These are phyloP conservation scores for Netelia melanura DNA, from an alignment of 2,888 invertebrate species.

Conservation along the genomic window DNA sequence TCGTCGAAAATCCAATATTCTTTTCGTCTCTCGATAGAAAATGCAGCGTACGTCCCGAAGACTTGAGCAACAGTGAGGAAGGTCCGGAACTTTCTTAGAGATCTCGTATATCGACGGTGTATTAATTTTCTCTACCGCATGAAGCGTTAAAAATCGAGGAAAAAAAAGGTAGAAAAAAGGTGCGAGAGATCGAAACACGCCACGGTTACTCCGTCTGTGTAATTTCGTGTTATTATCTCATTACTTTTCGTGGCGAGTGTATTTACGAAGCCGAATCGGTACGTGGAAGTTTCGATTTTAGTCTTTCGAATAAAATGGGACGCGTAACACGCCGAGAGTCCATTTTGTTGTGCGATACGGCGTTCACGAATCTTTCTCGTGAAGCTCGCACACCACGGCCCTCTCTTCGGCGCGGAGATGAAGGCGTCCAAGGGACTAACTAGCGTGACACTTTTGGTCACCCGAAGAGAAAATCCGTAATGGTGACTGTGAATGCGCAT, in stretches of 20 bases:
- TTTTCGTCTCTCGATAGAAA: not conserved
- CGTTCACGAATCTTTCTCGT: not conserved
- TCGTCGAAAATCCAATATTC: not conserved
- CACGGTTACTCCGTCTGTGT: slow-evolving; percentile 77
- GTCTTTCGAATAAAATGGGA: slow-evolving; percentile 27
- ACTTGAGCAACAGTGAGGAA: not conserved
- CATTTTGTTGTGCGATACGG: not conserved
- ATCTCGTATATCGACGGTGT: not conserved
- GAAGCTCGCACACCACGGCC: slow-evolving; percentile 50
- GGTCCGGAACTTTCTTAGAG: not conserved
- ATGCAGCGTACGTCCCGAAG: not conserved
- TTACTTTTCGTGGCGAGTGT: slow-evolving; percentile 69
- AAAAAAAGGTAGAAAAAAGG: slow-evolving; percentile 39
- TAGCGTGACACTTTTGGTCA: slow-evolving; percentile 56
- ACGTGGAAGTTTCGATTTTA: not conserved
- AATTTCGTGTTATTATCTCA: slow-evolving; percentile 81
- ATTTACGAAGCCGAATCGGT: slow-evolving; percentile 1
- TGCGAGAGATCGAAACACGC: slow-evolving; percentile 65
- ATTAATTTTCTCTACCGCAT: slow-evolving; percentile 59
- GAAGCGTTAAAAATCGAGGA: slow-evolving; percentile 71
- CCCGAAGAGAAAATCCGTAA: slow-evolving; percentile 47
- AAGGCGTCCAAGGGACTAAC: slow-evolving; percentile 70
- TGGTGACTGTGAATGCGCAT: slow-evolving; percentile 50
- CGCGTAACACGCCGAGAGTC: slow-evolving; percentile 36
- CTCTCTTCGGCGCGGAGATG: slow-evolving; percentile 61